These are phyloP conservation scores for Campopleginae sp. DNA, from an alignment of 2,888 invertebrate species.

Conservation along the genomic window DNA sequence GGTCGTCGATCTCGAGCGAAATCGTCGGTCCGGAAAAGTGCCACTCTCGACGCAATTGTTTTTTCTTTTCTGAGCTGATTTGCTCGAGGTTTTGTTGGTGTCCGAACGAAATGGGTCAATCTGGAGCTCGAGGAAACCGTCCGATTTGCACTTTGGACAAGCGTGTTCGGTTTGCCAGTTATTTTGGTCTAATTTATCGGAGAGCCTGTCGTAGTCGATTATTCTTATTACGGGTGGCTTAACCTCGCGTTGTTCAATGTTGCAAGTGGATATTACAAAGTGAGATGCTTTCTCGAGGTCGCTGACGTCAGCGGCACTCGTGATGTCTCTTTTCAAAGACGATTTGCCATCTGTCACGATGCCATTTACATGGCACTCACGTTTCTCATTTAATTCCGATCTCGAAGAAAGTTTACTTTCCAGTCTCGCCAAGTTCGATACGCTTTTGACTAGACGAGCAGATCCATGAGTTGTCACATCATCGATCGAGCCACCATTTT, in stretches of 20 bases:
- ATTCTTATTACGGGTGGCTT: constrained; percentile 71
- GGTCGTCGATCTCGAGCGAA: constrained; percentile 71
- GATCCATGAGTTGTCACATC: constrained; percentile 9
- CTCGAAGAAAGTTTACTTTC: constrained; percentile 6
- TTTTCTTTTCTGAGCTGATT: constrained; percentile 45
- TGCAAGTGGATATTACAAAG: constrained; percentile 45
- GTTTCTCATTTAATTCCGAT: constrained; percentile 49
- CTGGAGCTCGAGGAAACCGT: constrained; percentile 72
- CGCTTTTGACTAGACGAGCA: constrained; percentile 47
- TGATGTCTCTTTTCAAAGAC: constrained; percentile 13
- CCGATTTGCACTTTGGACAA: constrained; percentile 77
- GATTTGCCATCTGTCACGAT: constrained; percentile 40
- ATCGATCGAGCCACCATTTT: constrained; percentile 9
- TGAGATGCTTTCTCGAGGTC: constrained; percentile 29
- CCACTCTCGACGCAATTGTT: constrained; percentile 70
- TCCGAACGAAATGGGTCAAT: constrained; percentile 75
- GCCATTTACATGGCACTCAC: constrained; percentile 38
- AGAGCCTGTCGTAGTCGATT: constrained; percentile 72
- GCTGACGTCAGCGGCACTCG: constrained; percentile 18
- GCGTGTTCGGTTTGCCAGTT: constrained; percentile 70
- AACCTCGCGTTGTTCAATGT: constrained; percentile 22
- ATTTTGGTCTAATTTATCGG: constrained; percentile 44
- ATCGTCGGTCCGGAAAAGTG: constrained; percentile 69
- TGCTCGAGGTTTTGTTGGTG: constrained; percentile 27
- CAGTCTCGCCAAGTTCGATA: constrained; percentile 33